These are phyloP conservation scores for Ariolimax columbianus DNA, from an alignment of 2,888 invertebrate species.

Conservation along the genomic window DNA sequence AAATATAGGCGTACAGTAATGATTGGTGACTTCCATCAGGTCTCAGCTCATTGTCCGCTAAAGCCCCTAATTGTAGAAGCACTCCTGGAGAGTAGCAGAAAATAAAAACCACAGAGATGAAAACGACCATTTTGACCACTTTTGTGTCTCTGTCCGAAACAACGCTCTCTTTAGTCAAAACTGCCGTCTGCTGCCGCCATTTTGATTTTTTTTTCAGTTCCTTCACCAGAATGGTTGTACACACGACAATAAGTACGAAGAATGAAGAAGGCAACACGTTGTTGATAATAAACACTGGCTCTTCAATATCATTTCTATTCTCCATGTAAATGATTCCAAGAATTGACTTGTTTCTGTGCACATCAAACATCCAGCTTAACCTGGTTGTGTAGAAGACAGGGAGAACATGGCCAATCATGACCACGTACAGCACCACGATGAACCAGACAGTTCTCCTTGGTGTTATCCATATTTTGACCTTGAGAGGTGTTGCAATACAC, in stretches of 20 bases:
- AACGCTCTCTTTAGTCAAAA: not conserved
- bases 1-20: not conserved
- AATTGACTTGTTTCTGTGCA: not conserved
- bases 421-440: not conserved
- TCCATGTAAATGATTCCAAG: constrained; percentile 12
- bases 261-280: not conserved
- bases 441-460: not conserved
- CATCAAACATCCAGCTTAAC: not conserved
- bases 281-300: not conserved
- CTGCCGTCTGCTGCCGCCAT: constrained; percentile 4
- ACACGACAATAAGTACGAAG: not conserved
- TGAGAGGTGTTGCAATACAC: not conserved
- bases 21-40: not conserved
- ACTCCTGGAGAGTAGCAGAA: constrained; percentile 12
- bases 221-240: constrained; percentile 1
- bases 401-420: not conserved
- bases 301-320: constrained; percentile 1
- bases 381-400: not conserved
- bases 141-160: not conserved
- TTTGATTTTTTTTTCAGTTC: constrained; percentile 8
- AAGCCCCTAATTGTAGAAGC: not conserved
- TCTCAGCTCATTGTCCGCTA: not conserved
- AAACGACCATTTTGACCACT: constrained; percentile 8
- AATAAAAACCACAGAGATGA: constrained; percentile 4
- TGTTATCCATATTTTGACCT: not conserved